Base-by-base conservation (phyloP, 2,797 vertebrate species). In the Tinamus major region DNA sequence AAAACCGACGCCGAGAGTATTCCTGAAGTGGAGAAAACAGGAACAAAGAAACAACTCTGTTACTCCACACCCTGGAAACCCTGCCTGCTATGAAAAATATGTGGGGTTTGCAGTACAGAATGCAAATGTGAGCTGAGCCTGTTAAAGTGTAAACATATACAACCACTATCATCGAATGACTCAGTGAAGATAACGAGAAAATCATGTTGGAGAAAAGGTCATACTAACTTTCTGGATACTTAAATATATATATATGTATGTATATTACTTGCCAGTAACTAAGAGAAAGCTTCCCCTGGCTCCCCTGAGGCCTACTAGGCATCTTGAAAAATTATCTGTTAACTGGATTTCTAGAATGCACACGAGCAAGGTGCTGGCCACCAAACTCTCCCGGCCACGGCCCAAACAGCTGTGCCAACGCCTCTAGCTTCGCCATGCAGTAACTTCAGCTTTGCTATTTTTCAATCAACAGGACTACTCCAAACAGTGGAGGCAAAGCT, bases 31-130 rank as follows among this genome's bases (percentile, higher is more conserved):
- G 35, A 46, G 59, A 24, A n/a, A 90, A 12, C 15, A 5, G 0
- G 0, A 42, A n/a, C 29, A 13, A 10, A 31, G 58, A 2, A 18
- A 3, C 13, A 7, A 2, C 3, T 5, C 5, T 0, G 24, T 33
- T 78, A 71, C 49, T n/a, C 37, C 33, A 1, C 1, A 3, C 2
- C 51, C 6, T 37, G 20, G 17, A 31, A 37, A 29, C 23, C 20
- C 26, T 2, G 31, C 55, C 55, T 0, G 9, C 27, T 3, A 0
- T 1, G 29, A 35, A 61, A 51, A 26, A 26, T 0, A 0, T 0
- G 4, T 7, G n/a, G 42, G 13, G 0, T 2, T 1, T 42, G 49
- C 65, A 63, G 46, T 42, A 58, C 48, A 9, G 65, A 89, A 76
- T 2, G 35, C 46, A 58, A 41, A 16, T 1, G 3, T 29, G 21